Evolutionary conservation across 2,113 vertebrate genomes (phyloP).

Genomic region (Cryptomyrus ogoouensis): DNA sequence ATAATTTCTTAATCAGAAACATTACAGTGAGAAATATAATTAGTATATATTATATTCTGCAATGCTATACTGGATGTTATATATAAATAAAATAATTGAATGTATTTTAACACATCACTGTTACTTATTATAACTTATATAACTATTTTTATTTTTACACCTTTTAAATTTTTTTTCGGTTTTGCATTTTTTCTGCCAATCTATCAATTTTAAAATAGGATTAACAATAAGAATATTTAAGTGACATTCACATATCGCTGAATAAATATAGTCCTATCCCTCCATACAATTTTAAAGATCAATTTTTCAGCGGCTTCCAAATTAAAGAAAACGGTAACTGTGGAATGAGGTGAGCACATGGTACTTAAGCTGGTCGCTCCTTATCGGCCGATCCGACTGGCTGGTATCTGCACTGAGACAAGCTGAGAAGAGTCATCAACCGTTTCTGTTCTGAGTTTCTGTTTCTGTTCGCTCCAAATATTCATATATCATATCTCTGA

Average conservation of each 20-base stretch:
- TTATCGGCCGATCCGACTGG: background rate
- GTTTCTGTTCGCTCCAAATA: background rate
- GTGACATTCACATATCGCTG: background rate
- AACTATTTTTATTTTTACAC: background rate
- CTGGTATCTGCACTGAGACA: background rate
- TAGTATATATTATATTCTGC: background rate
- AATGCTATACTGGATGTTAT: background rate
- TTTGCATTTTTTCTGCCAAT: background rate
- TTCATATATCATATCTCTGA: background rate
- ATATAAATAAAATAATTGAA: background rate
- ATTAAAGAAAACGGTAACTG: background rate
- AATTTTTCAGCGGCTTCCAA: background rate
- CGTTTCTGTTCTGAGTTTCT: background rate
- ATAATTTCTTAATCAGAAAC: background rate
- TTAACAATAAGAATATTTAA: background rate
- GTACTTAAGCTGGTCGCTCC: background rate
- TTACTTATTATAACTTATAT: background rate
- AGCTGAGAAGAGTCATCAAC: background rate
- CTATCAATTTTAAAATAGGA: background rate
- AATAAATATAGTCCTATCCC: background rate
- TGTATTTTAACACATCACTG: background rate
- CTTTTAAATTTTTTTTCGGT: background rate
- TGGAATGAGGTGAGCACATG: background rate
- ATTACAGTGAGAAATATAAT: background rate
- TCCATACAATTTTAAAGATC: background rate